These are phyloP conservation scores for Macheiramphus alcinus DNA, from an alignment of 2,113 vertebrate genomes.

Conservation along the genomic window DNA sequence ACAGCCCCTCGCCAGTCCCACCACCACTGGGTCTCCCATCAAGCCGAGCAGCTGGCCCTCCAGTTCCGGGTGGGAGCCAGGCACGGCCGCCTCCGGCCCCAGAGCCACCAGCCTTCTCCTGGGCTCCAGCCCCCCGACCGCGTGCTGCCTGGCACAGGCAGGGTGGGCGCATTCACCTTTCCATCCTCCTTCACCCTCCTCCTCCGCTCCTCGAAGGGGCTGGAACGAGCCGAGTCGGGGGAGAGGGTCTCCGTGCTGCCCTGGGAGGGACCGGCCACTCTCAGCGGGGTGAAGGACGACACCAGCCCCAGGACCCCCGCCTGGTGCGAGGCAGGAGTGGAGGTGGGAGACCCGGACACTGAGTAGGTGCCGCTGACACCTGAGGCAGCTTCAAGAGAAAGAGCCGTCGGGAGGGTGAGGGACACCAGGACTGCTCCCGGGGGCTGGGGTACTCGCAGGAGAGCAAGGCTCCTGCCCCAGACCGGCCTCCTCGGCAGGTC, in stretches of 20 bases:
- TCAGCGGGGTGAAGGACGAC: background rate
- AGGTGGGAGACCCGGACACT: background rate
- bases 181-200: slow-evolving; percentile 49
- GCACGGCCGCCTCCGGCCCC: background rate
- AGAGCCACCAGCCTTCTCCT: background rate
- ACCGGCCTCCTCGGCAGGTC: background rate
- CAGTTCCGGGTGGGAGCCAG: background rate
- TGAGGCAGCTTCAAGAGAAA: slow-evolving; percentile 40
- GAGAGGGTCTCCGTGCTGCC: background rate
- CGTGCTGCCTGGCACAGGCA: rapidly evolving
- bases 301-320: background rate
- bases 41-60: background rate
- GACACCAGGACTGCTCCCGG: rapidly evolving
- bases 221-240: background rate
- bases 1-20: background rate
- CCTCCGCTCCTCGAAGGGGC: background rate
- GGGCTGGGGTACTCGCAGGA: background rate
- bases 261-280: background rate
- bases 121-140: rapidly evolving
- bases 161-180: background rate
- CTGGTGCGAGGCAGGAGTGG: background rate
- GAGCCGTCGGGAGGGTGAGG: rapidly evolving
- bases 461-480: background rate
- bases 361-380: slow-evolving; percentile 14
- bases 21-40: rapidly evolving